Evolutionary conservation across 2,113 vertebrate genomes (phyloP), one percentile per base, ranked within the genome.

Genomic region (Antennarius striatus): DNA sequence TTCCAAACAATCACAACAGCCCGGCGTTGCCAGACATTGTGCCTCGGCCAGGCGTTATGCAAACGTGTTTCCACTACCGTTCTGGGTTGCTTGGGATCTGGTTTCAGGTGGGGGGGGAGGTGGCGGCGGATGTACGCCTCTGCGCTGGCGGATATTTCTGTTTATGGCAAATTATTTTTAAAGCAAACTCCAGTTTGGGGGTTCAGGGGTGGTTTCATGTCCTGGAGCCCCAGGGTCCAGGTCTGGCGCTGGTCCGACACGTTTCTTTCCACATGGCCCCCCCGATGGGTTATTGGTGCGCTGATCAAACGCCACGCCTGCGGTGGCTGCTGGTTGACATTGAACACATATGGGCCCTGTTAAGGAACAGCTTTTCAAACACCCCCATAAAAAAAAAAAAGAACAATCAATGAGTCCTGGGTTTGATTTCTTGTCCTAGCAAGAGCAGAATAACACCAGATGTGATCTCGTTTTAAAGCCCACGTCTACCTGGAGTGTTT

Each of bases 261-360:
- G 3, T 50, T 42, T 59, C 57, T 76, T 72, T 74, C 66, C 71
- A 81, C 65, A 29, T 69, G 66, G 80, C 67, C 45, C 16, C 52
- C 58, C 68, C 45, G 32, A 36, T 36, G 32, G 5, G 32, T 36
- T 36, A 7, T 36, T 36, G 5, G 32, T 36, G 32, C 1, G 1
- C 55, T 75, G 82, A 86, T 83, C 84, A 80, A 81, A 88, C 60
- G 1, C 17, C 54, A n/a, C 68, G 79, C 72, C 76, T 77, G 56
- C 28, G 68, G 73, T 65, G 60, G 64, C 68, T 5, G 52, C 54
- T 81, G 79, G 79, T 81, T 76, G 72, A 78, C 63, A 70, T 15
- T 7, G 17, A 69, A 62, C 70, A 85, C 82, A 84, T 73, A 77
- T 84, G 81, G 81, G 55, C 5, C 52, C 63, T 36, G 16, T 84